Evolutionary conservation across 1,140 invertebrate species (phyloP), one percentile per base, ranked within the genome.

Genomic region (Glossosoma conforme): DNA sequence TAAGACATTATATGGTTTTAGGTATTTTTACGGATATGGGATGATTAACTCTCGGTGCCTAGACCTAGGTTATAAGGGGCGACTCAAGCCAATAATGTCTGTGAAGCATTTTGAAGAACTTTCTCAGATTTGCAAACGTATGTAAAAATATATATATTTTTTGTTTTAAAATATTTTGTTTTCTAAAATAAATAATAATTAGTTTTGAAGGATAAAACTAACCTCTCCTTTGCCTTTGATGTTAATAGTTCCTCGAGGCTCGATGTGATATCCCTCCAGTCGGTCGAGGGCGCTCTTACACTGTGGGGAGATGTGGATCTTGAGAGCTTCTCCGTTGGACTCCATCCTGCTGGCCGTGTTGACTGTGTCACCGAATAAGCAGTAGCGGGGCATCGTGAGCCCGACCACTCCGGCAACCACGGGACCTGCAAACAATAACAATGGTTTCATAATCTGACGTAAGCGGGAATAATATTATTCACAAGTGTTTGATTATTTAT

Each of bases 361-460:
- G 3, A 97, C 87, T 0, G 93, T 94, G 64, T 97, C 93, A 0
- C 93, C 93, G 69, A 93, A 94, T 1, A 97, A 74, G 67, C 93
- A 97, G 68, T 96, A 97, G 21, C 94, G 76, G 0, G 94, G 94
- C 93, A 98, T 97, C 10, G 92, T 96, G n/a, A 95, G 72, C 2
- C 93, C 94, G 1, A 97, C 93, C 18, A 98, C 93, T 28, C 93
- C 94, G 0, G 93, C 92, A 5, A 92, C 91, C 17, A 94, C 91
- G 19, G 90, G 88, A 30, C 90, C 91, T 90, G 44, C 33, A n/a
- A 40, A 3, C 32, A n/a, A n/a, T n/a, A n/a, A n/a, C n/a, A n/a
- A n/a, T n/a, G n/a, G n/a, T n/a, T n/a, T n/a, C n/a, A n/a, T 20
- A 41, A 17, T 41, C n/a, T n/a, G n/a, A n/a, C n/a, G n/a, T n/a